These are phyloP conservation scores for Phodopus roborovskii DNA, from an alignment of 2,113 vertebrate genomes.

Conservation along the genomic window DNA sequence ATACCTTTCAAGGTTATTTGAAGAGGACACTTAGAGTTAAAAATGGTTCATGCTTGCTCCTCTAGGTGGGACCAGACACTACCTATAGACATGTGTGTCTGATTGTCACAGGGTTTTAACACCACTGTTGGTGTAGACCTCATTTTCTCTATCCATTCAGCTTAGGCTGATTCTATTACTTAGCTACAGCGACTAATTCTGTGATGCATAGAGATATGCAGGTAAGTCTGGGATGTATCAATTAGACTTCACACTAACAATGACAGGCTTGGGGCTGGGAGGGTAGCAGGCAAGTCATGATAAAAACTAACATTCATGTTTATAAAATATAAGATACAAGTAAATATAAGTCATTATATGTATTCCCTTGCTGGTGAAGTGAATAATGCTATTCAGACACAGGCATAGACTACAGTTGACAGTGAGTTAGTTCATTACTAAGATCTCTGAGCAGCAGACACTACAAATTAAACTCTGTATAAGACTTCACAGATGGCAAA, in stretches of 20 bases:
- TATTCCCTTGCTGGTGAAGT: not conserved
- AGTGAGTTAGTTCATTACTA: not conserved
- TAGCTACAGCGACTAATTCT: not conserved
- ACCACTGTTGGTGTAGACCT: not conserved
- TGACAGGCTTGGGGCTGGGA: fast-evolving
- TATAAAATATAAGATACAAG: not conserved
- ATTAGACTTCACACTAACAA: not conserved
- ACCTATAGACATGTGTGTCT: not conserved
- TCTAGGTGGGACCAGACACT: not conserved
- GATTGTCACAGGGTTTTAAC: not conserved
- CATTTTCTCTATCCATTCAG: not conserved
- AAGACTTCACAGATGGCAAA: not conserved
- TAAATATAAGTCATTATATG: not conserved
- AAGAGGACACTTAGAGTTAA: not conserved
- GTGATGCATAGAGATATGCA: not conserved
- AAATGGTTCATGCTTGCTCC: not conserved
- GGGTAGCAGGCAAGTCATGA: not conserved
- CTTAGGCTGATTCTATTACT: not conserved
- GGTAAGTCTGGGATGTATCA: not conserved
- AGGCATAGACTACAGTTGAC: not conserved
- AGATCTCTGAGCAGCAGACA: not conserved
- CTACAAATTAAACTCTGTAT: not conserved
- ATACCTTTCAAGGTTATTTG: not conserved
- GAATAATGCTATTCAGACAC: not conserved
- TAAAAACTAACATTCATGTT: not conserved